phyloP scores from a whole-genome alignment of 2,888 invertebrate species.

The Griposia aprilina region DNA sequence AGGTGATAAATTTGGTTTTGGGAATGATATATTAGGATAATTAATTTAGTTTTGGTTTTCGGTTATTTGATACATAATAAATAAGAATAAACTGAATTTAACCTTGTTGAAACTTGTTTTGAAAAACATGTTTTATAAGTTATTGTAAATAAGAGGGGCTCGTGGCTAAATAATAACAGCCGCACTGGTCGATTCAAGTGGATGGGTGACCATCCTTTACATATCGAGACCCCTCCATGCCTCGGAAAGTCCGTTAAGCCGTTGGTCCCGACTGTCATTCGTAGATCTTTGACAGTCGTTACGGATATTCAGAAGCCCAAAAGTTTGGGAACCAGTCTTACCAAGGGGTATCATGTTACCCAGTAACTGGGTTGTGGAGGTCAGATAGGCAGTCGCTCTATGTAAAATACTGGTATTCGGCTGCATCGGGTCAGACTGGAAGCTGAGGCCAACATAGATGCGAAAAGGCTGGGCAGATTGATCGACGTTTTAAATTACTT shows the following conservation, averaged over 20 bases:
- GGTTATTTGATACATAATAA: background rate
- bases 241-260: too few species aligned
- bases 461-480: background rate
- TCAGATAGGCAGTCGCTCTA: too few species aligned
- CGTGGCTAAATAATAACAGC: background rate
- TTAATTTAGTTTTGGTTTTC: slow-evolving; percentile 23
- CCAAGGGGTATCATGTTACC: too few species aligned
- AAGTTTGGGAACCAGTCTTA: background rate
- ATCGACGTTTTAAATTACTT: too few species aligned
- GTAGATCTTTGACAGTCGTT: background rate
- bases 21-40: slow-evolving; percentile 9
- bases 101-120: too few species aligned
- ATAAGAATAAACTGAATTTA: background rate
- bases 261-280: background rate
- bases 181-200: too few species aligned
- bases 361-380: too few species aligned
- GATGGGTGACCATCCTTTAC: background rate
- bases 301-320: background rate
- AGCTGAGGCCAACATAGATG: background rate
- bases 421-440: background rate
- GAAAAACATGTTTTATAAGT: background rate
- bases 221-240: too few species aligned
- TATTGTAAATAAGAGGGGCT: background rate
- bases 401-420: too few species aligned
- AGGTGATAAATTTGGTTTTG: slow-evolving; percentile 18